A percentile compares a stretch with the other conserved stretches of the same genome.
phyloP scores from a whole-genome alignment of 2,797 vertebrate genomes.

The Potorous gilbertii region DNA sequence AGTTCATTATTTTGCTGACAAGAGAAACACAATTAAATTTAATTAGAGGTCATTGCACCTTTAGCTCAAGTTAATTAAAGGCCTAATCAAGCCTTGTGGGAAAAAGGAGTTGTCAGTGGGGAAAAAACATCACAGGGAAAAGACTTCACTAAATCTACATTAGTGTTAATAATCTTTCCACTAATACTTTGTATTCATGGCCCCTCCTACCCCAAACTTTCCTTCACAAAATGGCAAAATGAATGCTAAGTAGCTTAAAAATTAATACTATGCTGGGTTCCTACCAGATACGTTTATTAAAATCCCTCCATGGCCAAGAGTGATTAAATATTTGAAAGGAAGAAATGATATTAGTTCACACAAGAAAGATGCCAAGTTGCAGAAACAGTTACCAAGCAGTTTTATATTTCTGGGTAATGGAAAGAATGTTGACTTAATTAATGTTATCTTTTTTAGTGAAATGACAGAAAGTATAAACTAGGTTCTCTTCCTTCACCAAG shows the following conservation, averaged over 20 bases:
- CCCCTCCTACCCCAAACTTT: background rate
- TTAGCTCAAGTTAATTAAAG: slow-evolving; percentile 83
- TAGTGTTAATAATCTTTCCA: slow-evolving; percentile 45
- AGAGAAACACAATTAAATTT: slow-evolving; percentile 81
- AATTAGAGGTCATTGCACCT: slow-evolving; percentile 82
- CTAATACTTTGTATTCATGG: slow-evolving; percentile 24
- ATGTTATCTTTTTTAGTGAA: background rate
- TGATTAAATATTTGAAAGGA: background rate
- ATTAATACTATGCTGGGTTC: background rate
- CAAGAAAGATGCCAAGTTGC: background rate
- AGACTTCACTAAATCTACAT: slow-evolving; percentile 39
- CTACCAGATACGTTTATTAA: slow-evolving; percentile 20
- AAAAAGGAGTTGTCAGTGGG: slow-evolving; percentile 73
- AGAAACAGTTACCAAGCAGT: background rate
- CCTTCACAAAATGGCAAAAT: slow-evolving; percentile 31
- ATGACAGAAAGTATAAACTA: background rate
- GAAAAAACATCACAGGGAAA: slow-evolving; percentile 40
- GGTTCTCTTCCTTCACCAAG: background rate
- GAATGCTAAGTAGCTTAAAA: background rate
- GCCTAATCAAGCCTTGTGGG: slow-evolving; percentile 78
- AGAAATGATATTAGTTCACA: slow-evolving; percentile 7
- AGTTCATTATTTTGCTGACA: slow-evolving; percentile 78
- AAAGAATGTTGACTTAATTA: background rate
- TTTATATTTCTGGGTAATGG: slow-evolving; percentile 18
- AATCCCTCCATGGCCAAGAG: slow-evolving; percentile 22